Evolutionary conservation across 2,888 invertebrate species (phyloP), one percentile per base, ranked within the genome.

Genomic region (Germaria angustata): DNA sequence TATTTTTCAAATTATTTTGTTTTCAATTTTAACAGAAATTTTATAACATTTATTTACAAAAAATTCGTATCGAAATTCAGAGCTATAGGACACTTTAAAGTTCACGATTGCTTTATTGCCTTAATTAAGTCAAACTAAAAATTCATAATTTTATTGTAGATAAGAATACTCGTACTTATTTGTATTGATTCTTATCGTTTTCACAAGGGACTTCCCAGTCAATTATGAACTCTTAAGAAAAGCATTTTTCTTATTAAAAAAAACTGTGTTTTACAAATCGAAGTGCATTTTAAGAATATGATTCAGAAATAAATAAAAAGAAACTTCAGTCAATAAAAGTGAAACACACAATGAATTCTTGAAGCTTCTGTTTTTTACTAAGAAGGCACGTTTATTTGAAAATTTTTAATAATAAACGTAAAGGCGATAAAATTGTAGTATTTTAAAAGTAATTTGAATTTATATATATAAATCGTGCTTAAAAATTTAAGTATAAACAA

Each of bases 161-260:
- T 46, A 65, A 65, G 7, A 65, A 28, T n/a, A n/a, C n/a, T n/a
- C n/a, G n/a, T 44, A 13, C 46, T 20, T 34, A 28, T 44, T 39
- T 39, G 8, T 59, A 11, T 34, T 34, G 3, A 32, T n/a, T 46
- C 63, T 46, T 65, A 65, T 65, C 63, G 15, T 39, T 39, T 17
- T 11, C 7, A 7, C 0, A 17, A 17, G 44, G 63, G 63, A 32
- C 44, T 63, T 46, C 63, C 63, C 63, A 13, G 11, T 17, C 32
- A 46, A 13, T 65, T 34, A 17, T 44, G 17, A 61, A 17, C 11
- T 34, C 13, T 34, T 5, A 15, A 61, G 1, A 41, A 61, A n/a
- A 24, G 3, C 4, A 3, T 24, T 24, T 28, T 13, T 61, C 28
- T 6, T 28, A 0, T 17, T 13, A 34, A 53, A 53, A 34, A 55